phyloP scores from a whole-genome alignment of 2,113 vertebrate species.

The Falco punctatus region DNA sequence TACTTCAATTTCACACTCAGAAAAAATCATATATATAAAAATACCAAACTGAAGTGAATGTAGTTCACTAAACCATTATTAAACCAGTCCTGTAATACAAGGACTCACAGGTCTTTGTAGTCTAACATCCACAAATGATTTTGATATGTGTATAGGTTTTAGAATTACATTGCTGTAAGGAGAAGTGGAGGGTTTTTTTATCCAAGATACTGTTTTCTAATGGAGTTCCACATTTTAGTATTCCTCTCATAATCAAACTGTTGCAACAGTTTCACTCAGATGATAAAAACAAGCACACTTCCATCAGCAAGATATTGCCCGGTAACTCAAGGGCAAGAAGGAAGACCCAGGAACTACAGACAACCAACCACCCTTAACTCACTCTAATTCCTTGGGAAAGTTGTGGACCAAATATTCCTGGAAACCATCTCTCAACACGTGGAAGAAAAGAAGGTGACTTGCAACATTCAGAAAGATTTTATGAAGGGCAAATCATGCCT shows the following conservation, averaged over 20 bases:
- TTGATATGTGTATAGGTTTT: neutral
- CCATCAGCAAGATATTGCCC: neutral
- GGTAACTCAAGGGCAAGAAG: neutral
- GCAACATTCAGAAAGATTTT: neutral
- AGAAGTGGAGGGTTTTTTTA: neutral
- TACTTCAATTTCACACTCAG: neutral
- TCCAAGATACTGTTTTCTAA: neutral
- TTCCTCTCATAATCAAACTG: neutral
- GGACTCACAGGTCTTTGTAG: neutral
- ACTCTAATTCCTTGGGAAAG: neutral
- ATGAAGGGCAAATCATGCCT: neutral
- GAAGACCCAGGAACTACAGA: neutral
- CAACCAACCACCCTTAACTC: neutral
- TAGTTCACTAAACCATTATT: neutral
- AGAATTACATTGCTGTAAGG: neutral
- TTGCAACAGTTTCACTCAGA: neutral
- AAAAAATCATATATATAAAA: neutral
- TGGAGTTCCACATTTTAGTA: neutral
- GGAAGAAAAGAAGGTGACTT: neutral
- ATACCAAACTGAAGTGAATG: neutral
- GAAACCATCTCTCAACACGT: neutral
- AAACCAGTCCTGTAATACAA: neutral
- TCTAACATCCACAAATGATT: neutral
- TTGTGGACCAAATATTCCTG: neutral
- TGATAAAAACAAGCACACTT: neutral